A percentile compares a stretch with the other conserved stretches of the same genome.
These are phyloP conservation scores for Phorcus lineatus DNA, from an alignment of 2,888 invertebrate species.

Conservation along the genomic window DNA sequence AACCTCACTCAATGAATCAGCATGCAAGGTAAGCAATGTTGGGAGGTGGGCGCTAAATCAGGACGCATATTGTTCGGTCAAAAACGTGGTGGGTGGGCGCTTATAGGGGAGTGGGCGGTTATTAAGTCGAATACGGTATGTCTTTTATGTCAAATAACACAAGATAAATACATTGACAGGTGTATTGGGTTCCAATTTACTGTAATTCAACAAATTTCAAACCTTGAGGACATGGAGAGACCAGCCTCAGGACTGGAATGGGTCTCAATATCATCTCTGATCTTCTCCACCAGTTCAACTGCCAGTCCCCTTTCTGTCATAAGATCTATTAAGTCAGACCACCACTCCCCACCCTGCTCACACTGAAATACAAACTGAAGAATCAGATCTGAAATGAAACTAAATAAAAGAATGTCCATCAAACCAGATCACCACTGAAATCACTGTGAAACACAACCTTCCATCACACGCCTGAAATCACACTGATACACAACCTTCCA, in stretches of 20 bases:
- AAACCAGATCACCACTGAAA: background rate
- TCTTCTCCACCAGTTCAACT: conserved; percentile 60
- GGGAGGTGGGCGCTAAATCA: too few relatives aligned
- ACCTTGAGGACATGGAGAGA: too few relatives aligned
- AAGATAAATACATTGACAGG: background rate
- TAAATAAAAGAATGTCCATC: background rate
- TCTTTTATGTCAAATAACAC: background rate
- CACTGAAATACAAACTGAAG: background rate
- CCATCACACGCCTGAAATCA: background rate
- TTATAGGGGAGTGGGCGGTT: too few relatives aligned
- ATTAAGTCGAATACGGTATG: too few relatives aligned
- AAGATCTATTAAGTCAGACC: conserved; percentile 66
- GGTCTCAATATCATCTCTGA: conserved; percentile 59
- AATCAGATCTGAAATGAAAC: background rate
- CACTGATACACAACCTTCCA: background rate
- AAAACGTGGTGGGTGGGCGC: too few relatives aligned
- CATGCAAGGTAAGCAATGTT: too few relatives aligned
- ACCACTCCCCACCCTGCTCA: conserved; percentile 65
- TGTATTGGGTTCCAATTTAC: background rate
- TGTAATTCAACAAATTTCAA: background rate
- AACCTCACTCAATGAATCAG: too few relatives aligned
- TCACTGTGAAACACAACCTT: background rate
- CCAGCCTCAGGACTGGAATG: too few relatives aligned
- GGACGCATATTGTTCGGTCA: too few relatives aligned
- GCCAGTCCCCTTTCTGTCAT: conserved; percentile 52